Percentiles rank a stretch among this genome's conserved stretches.
Evolutionary conservation across 2,797 vertebrate genomes (phyloP).

Genomic region (Alca torda): DNA sequence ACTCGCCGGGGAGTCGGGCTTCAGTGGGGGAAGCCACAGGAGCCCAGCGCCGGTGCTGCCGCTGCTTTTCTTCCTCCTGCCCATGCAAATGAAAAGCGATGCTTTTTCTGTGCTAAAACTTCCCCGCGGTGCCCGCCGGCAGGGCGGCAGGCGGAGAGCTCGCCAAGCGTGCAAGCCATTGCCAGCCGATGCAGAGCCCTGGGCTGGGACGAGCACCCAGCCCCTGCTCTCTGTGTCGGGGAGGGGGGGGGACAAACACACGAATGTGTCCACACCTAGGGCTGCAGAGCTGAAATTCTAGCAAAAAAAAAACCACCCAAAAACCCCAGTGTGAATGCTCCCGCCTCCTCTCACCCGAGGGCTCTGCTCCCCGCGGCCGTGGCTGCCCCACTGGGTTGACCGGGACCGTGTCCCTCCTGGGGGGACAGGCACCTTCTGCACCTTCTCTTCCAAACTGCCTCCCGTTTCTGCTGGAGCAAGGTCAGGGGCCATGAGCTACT

Average conservation of each 20-base stretch:
- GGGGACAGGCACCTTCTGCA: neutral
- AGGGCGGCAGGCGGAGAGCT: neutral
- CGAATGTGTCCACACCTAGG: neutral
- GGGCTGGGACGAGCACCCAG: neutral
- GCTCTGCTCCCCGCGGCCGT: fast-evolving
- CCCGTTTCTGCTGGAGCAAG: neutral
- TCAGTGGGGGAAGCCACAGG: fast-evolving
- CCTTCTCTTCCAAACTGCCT: neutral
- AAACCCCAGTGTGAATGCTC: neutral
- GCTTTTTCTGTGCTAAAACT: neutral
- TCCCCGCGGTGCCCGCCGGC: neutral
- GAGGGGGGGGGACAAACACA: no score
- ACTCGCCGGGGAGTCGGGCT: neutral
- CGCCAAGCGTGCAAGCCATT: neutral
- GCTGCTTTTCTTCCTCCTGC: neutral
- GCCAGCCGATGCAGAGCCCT: neutral
- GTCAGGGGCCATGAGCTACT: neutral
- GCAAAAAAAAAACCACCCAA: fast-evolving
- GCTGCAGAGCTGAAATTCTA: neutral
- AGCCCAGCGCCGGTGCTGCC: neutral
- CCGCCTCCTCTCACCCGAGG: neutral
- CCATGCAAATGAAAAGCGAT: neutral
- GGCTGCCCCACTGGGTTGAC: neutral
- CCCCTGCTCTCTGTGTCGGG: neutral
- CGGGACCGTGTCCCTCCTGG: neutral